Evolutionary conservation across 35 echinoderm and acorn worm species (phyloP), one percentile per base, ranked within the genome.

Genomic region (Apostichopus californicus): DNA sequence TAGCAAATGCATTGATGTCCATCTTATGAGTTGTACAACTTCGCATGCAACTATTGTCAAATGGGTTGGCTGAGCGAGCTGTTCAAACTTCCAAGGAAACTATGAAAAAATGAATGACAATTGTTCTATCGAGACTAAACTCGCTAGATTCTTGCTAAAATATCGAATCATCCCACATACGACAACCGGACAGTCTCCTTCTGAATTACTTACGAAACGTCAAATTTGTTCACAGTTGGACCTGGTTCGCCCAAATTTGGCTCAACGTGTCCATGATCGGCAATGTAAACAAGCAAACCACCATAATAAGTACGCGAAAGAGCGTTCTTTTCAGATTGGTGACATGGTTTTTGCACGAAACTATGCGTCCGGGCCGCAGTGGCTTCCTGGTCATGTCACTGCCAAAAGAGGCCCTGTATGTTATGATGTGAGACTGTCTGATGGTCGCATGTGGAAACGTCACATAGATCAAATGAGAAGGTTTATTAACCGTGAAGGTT

Each of bases 1-100:
- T 60, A 89, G 79, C 0, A 95, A 94, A 64, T 95, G 94, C 93
- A 58, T 92, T 21, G 94, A 98, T 4, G 94, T 87, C 14, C 13
- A 80, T 9, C 73, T 90, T 7, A 98, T 93, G 86, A 22, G 83
- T 11, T 79, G 71, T 13, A 54, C 89, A 77, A 95, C 92, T 59
- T 92, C 83, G 1, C 55, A 80, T 6, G 90, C 77, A 34, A 94
- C 94, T 26, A 92, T 98, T 65, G 5, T 93, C 91, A 7, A 97
- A 94, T 68, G 93, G 95, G 12, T 77, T 94, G 4, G 89, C 70
- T 5, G 92, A 93, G 55, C 26, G 83, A 20, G 92, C 92, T 13
- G 92, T 93, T 10, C 83, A 91, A 54, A 92, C 90, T 15, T 46
- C 92, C 18, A 95, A 95, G 55, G 8, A 55, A 18, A 77, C 20